Evolutionary conservation across 2,888 invertebrate species (phyloP).

Genomic region (Tenthredo notha): DNA sequence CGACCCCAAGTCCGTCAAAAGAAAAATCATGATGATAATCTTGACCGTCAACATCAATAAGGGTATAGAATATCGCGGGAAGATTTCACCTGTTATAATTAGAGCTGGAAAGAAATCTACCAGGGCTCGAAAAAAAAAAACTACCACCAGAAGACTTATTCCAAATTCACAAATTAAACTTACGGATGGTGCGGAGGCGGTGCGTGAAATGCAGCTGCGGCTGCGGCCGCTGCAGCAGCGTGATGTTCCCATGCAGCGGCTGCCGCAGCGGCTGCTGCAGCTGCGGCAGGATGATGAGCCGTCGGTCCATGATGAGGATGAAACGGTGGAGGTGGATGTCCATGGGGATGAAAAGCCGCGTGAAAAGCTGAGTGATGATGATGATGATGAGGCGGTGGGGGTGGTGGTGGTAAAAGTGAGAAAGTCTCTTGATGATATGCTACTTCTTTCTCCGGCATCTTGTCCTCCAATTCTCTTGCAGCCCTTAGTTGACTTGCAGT

Average conservation of each 20-base stretch:
- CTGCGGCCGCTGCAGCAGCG: constrained; percentile 82
- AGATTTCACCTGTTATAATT: background rate
- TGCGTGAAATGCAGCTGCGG: constrained; percentile 81
- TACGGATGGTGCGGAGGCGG: constrained; percentile 75
- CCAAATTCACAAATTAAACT: constrained; percentile 57
- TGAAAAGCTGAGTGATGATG: constrained; percentile 76
- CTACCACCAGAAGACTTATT: background rate
- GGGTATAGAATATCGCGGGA: background rate
- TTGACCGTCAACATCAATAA: background rate
- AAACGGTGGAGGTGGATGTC: constrained; percentile 81
- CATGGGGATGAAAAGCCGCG: constrained; percentile 77
- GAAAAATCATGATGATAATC: background rate
- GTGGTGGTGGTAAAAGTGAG: constrained; percentile 76
- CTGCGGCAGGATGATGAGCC: constrained; percentile 64
- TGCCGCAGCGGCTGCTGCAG: constrained; percentile 79
- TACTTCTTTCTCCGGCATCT: constrained; percentile 83
- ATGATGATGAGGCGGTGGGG: constrained; percentile 70
- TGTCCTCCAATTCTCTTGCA: constrained; percentile 79
- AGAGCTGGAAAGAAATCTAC: background rate
- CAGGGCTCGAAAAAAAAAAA: background rate
- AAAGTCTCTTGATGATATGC: constrained; percentile 81
- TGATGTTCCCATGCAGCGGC: constrained; percentile 83
- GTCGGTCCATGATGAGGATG: constrained; percentile 73
- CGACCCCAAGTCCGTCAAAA: constrained; percentile 27
- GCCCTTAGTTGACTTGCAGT: constrained; percentile 25